These are phyloP conservation scores for Eulemur rubriventer DNA, from an alignment of 2,797 vertebrate genomes.

Conservation along the genomic window DNA sequence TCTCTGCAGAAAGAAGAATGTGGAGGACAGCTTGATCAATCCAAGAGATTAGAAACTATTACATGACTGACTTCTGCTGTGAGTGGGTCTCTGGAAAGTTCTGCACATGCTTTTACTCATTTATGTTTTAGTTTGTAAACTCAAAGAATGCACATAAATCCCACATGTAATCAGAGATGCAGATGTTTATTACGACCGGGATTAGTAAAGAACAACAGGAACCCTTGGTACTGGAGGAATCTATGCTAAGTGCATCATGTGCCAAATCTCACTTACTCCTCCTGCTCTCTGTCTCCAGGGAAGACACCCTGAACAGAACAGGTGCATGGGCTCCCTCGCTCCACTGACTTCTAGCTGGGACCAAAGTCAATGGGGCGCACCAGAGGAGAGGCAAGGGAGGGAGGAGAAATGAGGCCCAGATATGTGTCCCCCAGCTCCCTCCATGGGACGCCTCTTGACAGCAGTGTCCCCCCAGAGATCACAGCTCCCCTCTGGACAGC, in stretches of 20 bases:
- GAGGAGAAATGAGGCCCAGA: neutral
- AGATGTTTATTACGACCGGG: neutral
- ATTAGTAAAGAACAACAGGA: neutral
- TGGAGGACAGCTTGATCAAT: neutral
- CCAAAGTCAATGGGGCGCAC: neutral
- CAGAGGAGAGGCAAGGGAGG: neutral
- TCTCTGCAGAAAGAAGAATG: neutral
- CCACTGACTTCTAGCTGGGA: neutral
- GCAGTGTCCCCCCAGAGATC: neutral
- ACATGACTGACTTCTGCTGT: neutral
- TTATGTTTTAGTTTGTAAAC: neutral
- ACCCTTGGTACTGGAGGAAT: too few relatives aligned
- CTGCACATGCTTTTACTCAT: neutral
- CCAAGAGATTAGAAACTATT: neutral
- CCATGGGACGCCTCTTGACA: neutral
- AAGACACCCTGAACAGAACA: neutral
- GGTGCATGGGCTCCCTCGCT: neutral
- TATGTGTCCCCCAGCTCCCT: neutral
- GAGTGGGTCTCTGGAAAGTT: neutral
- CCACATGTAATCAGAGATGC: neutral
- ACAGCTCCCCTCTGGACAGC: neutral
- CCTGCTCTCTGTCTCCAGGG: neutral
- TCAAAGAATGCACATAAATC: neutral
- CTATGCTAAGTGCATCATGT: neutral
- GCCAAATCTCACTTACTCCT: neutral